Conservation (phyloP, 2,113 vertebrate species). For the Harpagus bidentatus region DNA sequence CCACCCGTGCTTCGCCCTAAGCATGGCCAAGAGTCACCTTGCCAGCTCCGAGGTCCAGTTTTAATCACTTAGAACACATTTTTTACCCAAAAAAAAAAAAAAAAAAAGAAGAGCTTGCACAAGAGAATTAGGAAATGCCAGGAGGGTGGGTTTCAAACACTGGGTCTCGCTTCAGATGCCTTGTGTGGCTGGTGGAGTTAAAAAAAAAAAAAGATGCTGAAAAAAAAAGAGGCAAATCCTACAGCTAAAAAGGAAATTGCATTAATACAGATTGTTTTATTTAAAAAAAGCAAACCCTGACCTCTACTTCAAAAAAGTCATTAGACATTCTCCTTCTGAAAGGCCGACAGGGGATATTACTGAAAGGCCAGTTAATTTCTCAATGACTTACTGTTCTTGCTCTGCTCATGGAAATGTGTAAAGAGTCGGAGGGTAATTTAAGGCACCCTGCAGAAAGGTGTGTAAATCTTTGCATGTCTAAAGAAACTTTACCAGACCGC, state of each 20-base stretch:
- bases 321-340: conserved; percentile 66
- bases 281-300: conserved; percentile 76
- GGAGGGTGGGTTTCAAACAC: conserved; percentile 27
- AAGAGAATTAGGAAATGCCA: conserved; percentile 11
- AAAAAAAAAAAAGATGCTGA: conserved; percentile 35
- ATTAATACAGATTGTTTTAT: conserved; percentile 79
- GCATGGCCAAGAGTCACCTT: background rate
- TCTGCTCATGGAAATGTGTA: conserved; percentile 53
- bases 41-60: background rate
- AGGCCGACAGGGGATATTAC: conserved; percentile 56
- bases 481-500: conserved; percentile 72
- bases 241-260: conserved; percentile 71
- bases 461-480: conserved; percentile 77
- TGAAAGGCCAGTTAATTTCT: conserved; percentile 67
- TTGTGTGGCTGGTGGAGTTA: background rate
- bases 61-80: background rate
- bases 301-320: conserved; percentile 76
- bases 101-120: background rate
- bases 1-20: background rate
- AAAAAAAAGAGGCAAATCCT: background rate
- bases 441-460: conserved; percentile 72
- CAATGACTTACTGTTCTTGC: conserved; percentile 73
- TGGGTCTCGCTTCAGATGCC: conserved; percentile 13
- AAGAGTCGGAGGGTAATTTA: conserved; percentile 59
- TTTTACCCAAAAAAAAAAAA: background rate